Base-by-base conservation (phyloP, 2,113 vertebrate species). In the Leptobrachium ailaonicum region DNA sequence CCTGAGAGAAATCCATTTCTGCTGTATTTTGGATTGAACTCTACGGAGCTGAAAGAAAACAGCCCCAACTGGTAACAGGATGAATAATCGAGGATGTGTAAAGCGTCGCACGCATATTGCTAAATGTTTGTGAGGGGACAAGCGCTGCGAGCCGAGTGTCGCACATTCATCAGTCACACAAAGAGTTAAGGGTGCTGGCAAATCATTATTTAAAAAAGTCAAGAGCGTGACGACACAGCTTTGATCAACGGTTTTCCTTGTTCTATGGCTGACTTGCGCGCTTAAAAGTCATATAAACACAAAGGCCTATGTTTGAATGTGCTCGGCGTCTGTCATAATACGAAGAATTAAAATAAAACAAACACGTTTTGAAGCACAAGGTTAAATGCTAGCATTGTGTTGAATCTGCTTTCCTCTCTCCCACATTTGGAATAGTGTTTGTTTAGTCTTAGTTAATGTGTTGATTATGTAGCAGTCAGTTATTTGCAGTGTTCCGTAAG, bases 1-100 rank as follows among this genome's bases (percentile, higher is more conserved):
- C 76, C 70, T 88, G 88, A 83, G 82, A 88, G 76, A 87, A 77
- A 83, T 74, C 72, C 75, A 40, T 68, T 83, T 82, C 86, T 85
- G 83, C 84, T 83, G 73, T 80, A 82, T 66, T 7, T 6, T 0
- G 69, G 83, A 85, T 13, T 83, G 86, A 80, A 77, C 70, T 11
- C 1, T 63, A 82, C 60, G 87, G 86, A 82, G 75, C 10, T 50
- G 64, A 85, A 83, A 74, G 64, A 82, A 74, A 64, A 11, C 42
- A 58, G 40, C 7, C 11, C 42, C 3, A 32, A 50, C 47, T 50
- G 4, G 8, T 50, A 50, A 50, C 4, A 50, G 47, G 4, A 50
- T 50, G 47, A 50, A 50, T 5, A 50, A 50, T 50, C 20, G 8
- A 50, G 47, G 47, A 50, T 5, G 47, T 50, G 47, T 8, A 50